Evolutionary conservation across 2,797 vertebrate species (phyloP), one percentile per base, ranked within the genome.

Genomic region (Gymnodraco acuticeps): DNA sequence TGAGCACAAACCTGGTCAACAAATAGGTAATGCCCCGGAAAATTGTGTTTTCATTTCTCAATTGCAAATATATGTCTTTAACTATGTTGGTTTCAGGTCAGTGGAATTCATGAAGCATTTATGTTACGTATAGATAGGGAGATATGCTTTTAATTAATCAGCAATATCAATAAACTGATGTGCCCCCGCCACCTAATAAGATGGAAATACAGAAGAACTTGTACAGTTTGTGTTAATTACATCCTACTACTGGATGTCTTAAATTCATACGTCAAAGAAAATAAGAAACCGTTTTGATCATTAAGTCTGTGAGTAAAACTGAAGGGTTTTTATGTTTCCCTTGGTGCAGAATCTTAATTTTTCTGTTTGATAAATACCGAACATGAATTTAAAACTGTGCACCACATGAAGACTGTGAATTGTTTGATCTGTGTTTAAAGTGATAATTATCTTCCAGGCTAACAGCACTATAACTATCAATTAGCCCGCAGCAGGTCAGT

Each of bases 401-500:
- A 23, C 0, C 14, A 51, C n/a, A 19, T 2, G 8, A n/a, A 45
- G 41, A 45, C 23, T 27, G 20, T 10, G 42, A 67, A 16, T 43
- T 48, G 2, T 53, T n/a, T n/a, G 48, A 54, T 15, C 19, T 12
- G n/a, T 19, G 12, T 38, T 51, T 55, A 42, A 58, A 42, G 5
- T 14, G 38, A 20, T 17, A 5, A 12, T 60, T 9, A 17, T 60
- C 48, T 16, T 33, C 5, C 23, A n/a, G n/a, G 3, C 23, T n/a
- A 15, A 11, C 11, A 38, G 5, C 12, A 52, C 3, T 4, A 51
- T 20, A 52, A 16, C 19, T 41, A 42, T 42, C 17, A 62, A n/a
- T 47, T 47, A 48, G 43, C 47, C 52, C 20, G 27, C 64, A 69
- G 67, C 46, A 46, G 23, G 52, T 67, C 0, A 9, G 64, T 48